Percentiles rank a stretch among this genome's conserved stretches.
phyloP scores from a whole-genome alignment of 1,140 invertebrate genomes.

The Drosophila rhopaloa region DNA sequence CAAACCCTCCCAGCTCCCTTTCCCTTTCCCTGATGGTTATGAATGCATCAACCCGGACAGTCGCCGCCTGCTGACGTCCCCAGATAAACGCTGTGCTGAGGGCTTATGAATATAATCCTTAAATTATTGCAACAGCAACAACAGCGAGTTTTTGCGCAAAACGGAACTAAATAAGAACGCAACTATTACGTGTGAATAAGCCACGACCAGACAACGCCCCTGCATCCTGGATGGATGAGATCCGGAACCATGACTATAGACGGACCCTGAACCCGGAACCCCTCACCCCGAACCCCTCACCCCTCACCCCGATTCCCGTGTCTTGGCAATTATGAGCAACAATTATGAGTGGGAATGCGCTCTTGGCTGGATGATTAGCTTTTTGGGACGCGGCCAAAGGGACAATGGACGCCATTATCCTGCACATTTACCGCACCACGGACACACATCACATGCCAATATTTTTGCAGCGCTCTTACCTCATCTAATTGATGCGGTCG shows the following conservation, averaged over 20 bases:
- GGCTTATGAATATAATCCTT: conserved; percentile 81
- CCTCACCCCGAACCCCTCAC: background rate
- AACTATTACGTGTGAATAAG: conserved; percentile 78
- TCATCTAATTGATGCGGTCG: conserved; percentile 71
- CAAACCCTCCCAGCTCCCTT: background rate
- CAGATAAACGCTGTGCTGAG: conserved; percentile 62
- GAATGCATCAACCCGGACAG: conserved; percentile 21
- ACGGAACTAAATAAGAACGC: conserved; percentile 55
- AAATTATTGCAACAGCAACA: conserved; percentile 78
- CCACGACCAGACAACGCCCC: conserved; percentile 34
- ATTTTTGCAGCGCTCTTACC: conserved; percentile 46
- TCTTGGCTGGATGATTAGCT: conserved; percentile 74
- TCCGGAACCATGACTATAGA: conserved; percentile 4
- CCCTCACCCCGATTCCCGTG: conserved; percentile 3
- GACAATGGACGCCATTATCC: conserved; percentile 63
- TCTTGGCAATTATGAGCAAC: conserved; percentile 65
- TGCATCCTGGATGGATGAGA: conserved; percentile 12
- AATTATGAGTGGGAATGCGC: conserved; percentile 64
- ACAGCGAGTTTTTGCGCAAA: conserved; percentile 46
- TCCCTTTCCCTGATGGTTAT: background rate
- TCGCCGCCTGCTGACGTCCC: conserved; percentile 31
- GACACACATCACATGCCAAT: conserved; percentile 49
- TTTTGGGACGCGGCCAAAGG: conserved; percentile 61
- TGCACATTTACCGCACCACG: conserved; percentile 24
- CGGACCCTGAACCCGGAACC: background rate